A percentile compares a stretch with the other conserved stretches of the same genome.
Conservation (phyloP, 2,888 invertebrate genomes). For the Dromius quadrimaculatus region DNA sequence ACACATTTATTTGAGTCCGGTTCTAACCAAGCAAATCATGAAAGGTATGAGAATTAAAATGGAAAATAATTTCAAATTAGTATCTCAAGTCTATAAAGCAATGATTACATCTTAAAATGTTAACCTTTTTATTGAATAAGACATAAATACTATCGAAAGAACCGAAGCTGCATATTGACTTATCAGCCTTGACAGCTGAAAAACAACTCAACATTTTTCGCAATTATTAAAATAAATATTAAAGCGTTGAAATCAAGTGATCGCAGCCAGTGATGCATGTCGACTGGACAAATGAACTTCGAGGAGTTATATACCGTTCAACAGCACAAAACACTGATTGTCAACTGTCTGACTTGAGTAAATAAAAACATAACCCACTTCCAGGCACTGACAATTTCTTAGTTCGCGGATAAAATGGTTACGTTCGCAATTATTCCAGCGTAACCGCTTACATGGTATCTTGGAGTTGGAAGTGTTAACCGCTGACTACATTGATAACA, state of each 20-base stretch:
- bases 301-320: constrained; percentile 12
- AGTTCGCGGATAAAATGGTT: constrained; percentile 16
- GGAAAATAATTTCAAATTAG: too few relatives aligned
- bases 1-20: too few relatives aligned
- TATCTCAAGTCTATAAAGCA: too few relatives aligned
- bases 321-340: constrained; percentile 28
- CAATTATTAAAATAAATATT: constrained; percentile 35
- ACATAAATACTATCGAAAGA: constrained; percentile 5
- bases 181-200: constrained; percentile 20
- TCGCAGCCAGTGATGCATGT: constrained; percentile 33
- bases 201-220: constrained; percentile 27
- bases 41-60: too few relatives aligned
- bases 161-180: constrained; percentile 19
- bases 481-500: not conserved
- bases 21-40: too few relatives aligned
- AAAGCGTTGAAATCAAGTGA: constrained; percentile 34
- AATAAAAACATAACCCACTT: constrained; percentile 38
- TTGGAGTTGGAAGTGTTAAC: not conserved
- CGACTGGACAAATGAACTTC: constrained; percentile 26
- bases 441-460: constrained; percentile 22
- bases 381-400: constrained; percentile 24
- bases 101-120: too few relatives aligned
- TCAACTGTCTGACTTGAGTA: constrained; percentile 20
- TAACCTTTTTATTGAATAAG: constrained; percentile 4
- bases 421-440: not conserved